These are phyloP conservation scores for Noctua janthe DNA, from an alignment of 2,888 invertebrate species.

Conservation along the genomic window DNA sequence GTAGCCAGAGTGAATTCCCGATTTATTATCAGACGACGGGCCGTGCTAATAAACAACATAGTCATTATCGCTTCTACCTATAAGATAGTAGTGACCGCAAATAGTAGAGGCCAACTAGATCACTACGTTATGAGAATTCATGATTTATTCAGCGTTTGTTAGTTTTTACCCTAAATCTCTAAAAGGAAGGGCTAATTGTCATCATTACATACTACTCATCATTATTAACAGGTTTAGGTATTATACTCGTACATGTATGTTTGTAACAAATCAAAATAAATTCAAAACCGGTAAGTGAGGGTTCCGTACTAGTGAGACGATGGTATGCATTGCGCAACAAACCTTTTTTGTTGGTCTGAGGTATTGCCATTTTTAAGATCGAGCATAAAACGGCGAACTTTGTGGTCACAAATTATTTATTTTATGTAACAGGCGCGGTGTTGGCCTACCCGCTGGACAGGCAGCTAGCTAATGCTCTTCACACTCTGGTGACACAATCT, in stretches of 20 bases:
- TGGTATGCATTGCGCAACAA: too few relatives aligned
- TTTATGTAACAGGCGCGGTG: slow-evolving; percentile 26
- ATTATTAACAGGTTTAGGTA: not conserved
- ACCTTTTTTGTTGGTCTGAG: too few relatives aligned
- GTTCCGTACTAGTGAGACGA: not conserved
- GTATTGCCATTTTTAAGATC: too few relatives aligned
- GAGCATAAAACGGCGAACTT: too few relatives aligned
- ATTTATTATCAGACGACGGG: not conserved
- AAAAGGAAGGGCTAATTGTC: too few relatives aligned
- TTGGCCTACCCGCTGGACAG: slow-evolving; percentile 38
- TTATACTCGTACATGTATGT: too few relatives aligned
- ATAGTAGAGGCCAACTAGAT: not conserved
- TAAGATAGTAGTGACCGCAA: not conserved
- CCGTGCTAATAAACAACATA: not conserved
- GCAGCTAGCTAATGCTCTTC: slow-evolving; percentile 3
- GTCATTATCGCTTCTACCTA: not conserved
- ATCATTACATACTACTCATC: too few relatives aligned
- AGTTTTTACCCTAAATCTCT: not conserved
- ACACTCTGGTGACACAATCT: not conserved
- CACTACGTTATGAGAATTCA: not conserved
- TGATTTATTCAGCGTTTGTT: not conserved
- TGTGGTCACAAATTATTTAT: too few relatives aligned
- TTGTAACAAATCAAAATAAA: too few relatives aligned
- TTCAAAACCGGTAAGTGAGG: too few relatives aligned
- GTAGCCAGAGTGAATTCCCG: not conserved